Conservation (phyloP, 1,140 invertebrate genomes). For the Drosophila orena region DNA sequence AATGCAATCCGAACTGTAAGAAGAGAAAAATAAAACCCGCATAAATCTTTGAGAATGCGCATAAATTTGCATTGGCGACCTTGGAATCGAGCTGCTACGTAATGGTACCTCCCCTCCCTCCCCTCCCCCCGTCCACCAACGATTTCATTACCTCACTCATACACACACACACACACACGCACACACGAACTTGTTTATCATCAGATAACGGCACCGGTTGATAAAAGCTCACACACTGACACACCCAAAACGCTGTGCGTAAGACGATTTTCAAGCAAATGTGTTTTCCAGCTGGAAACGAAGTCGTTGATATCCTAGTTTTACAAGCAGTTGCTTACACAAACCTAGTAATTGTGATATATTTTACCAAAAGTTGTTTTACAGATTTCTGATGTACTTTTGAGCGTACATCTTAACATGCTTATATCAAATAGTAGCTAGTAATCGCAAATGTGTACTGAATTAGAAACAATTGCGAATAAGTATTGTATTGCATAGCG, state of each 20-base stretch:
- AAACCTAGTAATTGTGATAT: neutral
- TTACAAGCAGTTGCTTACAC: neutral
- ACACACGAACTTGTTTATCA: slow-evolving; percentile 37
- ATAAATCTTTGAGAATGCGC: slow-evolving; percentile 74
- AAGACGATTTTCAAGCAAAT: neutral
- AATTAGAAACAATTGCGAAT: too few species aligned
- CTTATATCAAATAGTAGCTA: too few species aligned
- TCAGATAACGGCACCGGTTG: slow-evolving; percentile 63
- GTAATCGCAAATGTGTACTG: too few species aligned
- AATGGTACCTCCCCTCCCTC: neutral
- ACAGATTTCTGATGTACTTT: too few species aligned
- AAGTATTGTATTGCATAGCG: neutral
- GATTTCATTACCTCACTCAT: neutral
- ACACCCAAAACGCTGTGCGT: slow-evolving; percentile 25
- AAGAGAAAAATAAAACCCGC: slow-evolving; percentile 30
- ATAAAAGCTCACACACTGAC: slow-evolving; percentile 44
- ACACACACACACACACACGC: slow-evolving; percentile 1
- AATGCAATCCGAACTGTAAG: slow-evolving; percentile 57
- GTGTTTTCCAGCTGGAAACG: neutral
- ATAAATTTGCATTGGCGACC: slow-evolving; percentile 76
- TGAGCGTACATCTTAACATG: too few species aligned
- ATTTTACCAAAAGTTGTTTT: too few species aligned
- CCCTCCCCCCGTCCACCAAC: neutral
- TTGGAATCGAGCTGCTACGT: slow-evolving; percentile 39
- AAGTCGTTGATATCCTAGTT: neutral